These are phyloP conservation scores for Amphiura filiformis DNA, from an alignment of 35 echinoderm and acorn worm species.

Conservation along the genomic window DNA sequence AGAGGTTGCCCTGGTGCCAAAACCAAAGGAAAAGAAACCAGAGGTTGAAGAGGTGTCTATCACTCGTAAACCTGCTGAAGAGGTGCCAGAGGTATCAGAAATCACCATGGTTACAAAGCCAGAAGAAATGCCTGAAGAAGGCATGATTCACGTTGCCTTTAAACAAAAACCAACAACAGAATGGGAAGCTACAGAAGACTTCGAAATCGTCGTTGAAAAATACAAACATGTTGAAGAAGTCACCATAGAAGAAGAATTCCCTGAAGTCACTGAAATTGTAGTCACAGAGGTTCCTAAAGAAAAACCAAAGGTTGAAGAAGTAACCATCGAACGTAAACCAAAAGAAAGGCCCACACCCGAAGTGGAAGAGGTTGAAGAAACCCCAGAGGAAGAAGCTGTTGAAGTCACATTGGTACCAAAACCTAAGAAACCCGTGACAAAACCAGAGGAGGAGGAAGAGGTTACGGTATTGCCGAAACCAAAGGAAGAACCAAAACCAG, in stretches of 20 bases:
- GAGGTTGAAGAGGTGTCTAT: too few species aligned
- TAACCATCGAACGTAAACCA: too few species aligned
- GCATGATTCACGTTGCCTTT: background rate
- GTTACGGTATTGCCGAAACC: background rate
- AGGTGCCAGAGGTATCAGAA: background rate
- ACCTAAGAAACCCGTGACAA: background rate
- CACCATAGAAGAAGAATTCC: background rate
- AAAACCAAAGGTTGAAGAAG: background rate
- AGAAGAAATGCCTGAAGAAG: too few species aligned
- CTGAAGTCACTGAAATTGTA: background rate
- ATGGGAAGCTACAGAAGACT: background rate
- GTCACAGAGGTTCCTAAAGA: background rate
- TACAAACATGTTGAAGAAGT: background rate
- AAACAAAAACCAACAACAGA: background rate
- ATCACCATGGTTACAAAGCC: background rate
- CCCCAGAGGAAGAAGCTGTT: background rate
- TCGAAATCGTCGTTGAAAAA: background rate
- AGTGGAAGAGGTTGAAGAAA: background rate
- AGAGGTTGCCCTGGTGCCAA: background rate
- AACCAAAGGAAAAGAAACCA: too few species aligned
- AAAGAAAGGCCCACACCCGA: too few species aligned
- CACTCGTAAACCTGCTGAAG: background rate
- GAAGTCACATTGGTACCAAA: background rate
- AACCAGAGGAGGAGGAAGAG: background rate
- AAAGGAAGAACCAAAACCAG: background rate